Evolutionary conservation across 2,113 vertebrate genomes (phyloP), one percentile per base, ranked within the genome.

Genomic region (Bubo blakistoni): DNA sequence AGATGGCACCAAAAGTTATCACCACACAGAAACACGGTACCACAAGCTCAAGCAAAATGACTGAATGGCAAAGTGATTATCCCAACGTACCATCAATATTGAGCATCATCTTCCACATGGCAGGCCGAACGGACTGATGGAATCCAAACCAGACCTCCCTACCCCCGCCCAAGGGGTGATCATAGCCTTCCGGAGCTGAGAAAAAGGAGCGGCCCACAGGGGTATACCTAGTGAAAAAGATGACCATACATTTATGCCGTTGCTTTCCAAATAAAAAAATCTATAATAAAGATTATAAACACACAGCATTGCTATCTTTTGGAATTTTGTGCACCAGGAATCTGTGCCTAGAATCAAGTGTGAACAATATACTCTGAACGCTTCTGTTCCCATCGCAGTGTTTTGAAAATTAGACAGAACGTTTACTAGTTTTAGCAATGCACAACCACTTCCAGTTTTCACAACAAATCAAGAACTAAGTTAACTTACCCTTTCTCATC

Each of bases 21-120:
- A 29, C 11, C 27, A 55, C 74, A 32, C 22, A 62, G 30, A 71
- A 52, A 36, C 0, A 2, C 7, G 40, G 18, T 27, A 55, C 51
- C 57, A 46, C 13, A 20, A 84, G 49, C n/a, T 61, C 27, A 51
- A 29, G 34, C 46, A 47, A 57, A 88, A 25, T 20, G 63, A 40
- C 16, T 2, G 5, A 46, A 71, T 0, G 26, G 10, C 21, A 34
- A 65, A 18, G 49, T 16, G 5, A 21, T 11, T 67, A 62, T 70
- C 57, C 74, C 94, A 61, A 63, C 98, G 98, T 88, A 99, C 99
- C 99, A 88, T 99, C 99, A 32, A 99, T 99, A 97, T 99, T 99
- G 63, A 99, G 99, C 99, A 99, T 99, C 99, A 99, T 99, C 98
- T 99, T 99, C 99, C 99, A 99, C 99, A 99, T 99, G 97, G 99